A percentile compares a stretch with the other conserved stretches of the same genome.
phyloP scores from a whole-genome alignment of 2,888 invertebrate genomes.

The Maniola hyperantus region DNA sequence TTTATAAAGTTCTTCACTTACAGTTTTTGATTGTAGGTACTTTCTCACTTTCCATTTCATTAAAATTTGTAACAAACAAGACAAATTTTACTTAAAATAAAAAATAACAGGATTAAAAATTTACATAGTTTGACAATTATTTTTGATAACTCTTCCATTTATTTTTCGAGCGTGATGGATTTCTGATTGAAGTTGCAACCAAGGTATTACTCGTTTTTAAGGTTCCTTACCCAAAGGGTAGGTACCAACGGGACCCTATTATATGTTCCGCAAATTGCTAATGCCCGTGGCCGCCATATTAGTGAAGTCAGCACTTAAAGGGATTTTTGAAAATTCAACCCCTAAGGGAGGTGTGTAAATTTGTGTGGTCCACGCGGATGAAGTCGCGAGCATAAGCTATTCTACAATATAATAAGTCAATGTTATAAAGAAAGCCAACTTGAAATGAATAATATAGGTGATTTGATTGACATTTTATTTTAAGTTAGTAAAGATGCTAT shows the following conservation, averaged over 20 bases:
- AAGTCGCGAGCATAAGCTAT: no score
- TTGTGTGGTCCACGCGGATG: no score
- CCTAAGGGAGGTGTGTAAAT: no score
- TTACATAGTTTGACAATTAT: slow-evolving; percentile 12
- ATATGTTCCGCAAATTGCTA: no score
- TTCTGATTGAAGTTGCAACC: neutral
- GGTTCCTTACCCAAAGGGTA: no score
- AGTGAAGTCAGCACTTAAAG: no score
- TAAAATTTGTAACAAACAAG: slow-evolving; percentile 2
- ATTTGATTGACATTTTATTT: neutral
- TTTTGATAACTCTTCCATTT: slow-evolving; percentile 1
- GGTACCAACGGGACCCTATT: no score
- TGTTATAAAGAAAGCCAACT: neutral
- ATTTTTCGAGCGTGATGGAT: neutral
- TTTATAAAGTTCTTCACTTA: slow-evolving; percentile 2
- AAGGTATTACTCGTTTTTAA: neutral
- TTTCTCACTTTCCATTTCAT: slow-evolving; percentile 15
- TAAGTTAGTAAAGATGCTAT: neutral
- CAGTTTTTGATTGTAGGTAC: neutral
- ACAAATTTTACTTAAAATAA: slow-evolving; percentile 1
- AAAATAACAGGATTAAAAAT: slow-evolving; percentile 3
- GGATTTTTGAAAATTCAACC: no score
- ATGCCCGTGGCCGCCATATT: no score
- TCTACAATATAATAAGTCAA: no score
- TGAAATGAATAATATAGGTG: neutral